Percentiles rank a stretch among this genome's conserved stretches.
These are phyloP conservation scores for Agapostemon virescens DNA, from an alignment of 2,888 invertebrate species.

Conservation along the genomic window DNA sequence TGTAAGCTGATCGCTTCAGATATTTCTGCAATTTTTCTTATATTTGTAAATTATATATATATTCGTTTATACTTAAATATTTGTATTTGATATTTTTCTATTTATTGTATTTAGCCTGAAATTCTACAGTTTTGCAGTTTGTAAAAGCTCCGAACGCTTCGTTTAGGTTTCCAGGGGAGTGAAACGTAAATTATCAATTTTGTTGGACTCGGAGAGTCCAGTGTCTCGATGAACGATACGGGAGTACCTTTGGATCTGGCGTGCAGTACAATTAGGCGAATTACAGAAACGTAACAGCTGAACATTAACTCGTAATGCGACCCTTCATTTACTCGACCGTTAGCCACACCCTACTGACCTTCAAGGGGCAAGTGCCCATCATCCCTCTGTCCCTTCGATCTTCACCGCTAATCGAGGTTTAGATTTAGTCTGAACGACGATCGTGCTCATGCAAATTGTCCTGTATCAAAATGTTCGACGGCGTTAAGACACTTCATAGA, in stretches of 20 bases:
- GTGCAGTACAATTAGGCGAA: constrained; percentile 77
- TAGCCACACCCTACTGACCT: constrained; percentile 73
- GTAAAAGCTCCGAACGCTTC: no score
- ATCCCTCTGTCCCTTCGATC: constrained; percentile 70
- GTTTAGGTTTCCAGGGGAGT: no score
- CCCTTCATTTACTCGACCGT: constrained; percentile 80
- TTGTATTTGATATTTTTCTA: no score
- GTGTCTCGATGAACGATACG: neutral
- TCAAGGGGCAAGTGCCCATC: constrained; percentile 69
- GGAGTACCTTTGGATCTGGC: constrained; percentile 68
- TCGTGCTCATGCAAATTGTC: constrained; percentile 6
- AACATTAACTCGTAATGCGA: constrained; percentile 79
- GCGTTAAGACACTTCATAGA: neutral
- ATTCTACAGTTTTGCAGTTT: no score
- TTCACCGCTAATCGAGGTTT: constrained; percentile 68
- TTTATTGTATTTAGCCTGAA: no score
- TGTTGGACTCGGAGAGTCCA: neutral
- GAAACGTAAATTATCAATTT: no score
- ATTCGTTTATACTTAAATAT: no score
- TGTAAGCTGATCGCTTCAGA: no score
- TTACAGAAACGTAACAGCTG: constrained; percentile 79
- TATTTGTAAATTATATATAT: no score
- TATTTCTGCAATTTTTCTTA: no score
- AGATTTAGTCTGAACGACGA: constrained; percentile 58
- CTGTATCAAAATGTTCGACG: neutral